Evolutionary conservation across 2,113 vertebrate species (phyloP).

Genomic region (Anthoscopus minutus): DNA sequence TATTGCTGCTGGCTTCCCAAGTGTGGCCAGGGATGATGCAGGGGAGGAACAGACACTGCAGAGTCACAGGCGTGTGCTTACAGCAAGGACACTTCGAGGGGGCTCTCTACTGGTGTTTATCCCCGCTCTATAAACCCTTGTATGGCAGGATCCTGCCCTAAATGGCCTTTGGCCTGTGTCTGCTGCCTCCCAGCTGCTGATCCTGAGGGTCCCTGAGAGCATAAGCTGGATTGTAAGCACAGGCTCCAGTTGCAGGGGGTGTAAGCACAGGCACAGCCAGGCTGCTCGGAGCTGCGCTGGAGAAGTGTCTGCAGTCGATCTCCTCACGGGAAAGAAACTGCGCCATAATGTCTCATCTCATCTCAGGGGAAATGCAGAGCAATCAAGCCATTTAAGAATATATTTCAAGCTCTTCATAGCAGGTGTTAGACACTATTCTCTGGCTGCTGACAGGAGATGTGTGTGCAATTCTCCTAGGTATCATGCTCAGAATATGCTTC

Average conservation of each 20-base stretch:
- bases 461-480: conserved; percentile 44
- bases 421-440: conserved; percentile 43
- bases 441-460: conserved; percentile 43
- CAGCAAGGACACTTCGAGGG: background rate
- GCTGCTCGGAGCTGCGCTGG: background rate
- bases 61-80: background rate
- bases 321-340: background rate
- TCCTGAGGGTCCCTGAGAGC: background rate
- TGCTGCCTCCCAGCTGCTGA: background rate
- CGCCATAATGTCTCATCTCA: background rate
- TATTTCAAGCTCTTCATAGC: conserved; percentile 45
- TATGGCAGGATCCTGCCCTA: background rate
- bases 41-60: background rate
- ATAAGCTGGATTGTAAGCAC: background rate
- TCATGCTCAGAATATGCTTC: background rate
- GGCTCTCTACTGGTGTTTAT: background rate
- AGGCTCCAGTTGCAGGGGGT: background rate
- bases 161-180: rapidly evolving
- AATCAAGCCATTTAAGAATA: conserved; percentile 59
- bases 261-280: rapidly evolving
- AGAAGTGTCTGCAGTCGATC: background rate
- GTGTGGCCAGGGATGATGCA: rapidly evolving
- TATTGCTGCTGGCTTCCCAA: background rate
- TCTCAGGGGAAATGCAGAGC: conserved; percentile 39
- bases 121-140: background rate